Base-by-base conservation (phyloP, 2,888 invertebrate genomes). In the Melanophora roralis region DNA sequence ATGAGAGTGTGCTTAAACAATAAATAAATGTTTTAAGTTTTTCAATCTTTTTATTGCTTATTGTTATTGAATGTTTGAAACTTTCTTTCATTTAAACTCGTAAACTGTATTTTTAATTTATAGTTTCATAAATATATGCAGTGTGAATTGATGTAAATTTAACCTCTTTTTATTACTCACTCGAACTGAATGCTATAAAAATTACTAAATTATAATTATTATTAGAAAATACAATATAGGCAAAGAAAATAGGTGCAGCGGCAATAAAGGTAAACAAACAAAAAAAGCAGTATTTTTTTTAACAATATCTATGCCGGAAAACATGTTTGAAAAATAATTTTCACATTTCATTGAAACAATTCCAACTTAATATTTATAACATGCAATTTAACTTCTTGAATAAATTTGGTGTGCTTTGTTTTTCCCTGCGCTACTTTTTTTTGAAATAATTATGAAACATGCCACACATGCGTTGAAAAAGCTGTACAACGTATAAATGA, bases 81-180 rank as follows among this genome's bases (percentile, higher is more conserved):
- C 80, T 80, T 80, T 80, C 80, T 76, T 80, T 76, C 47, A 34
- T 21, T 16, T 40, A 49, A 21, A 36, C 14, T 11, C 7, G 21
- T 9, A 57, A 64, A 59, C 49, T 23, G 43, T 27, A 43, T 76
- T 14, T n/a, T 40, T 49, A 64, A 69, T 38, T 59, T 47, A 57
- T 40, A 51, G 38, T 59, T 51, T 64, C 43, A 51, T 64, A 57
- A 59, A 77, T 43, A 40, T 76, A 80, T 80, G 64, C 80, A 76
- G 72, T 73, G 80, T 76, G 80, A 80, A 80, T 76, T 76, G 73
- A 80, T 68, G 72, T 68, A 76, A 76, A 80, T 69, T 80, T 80
- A 80, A 80, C 80, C 80, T 76, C 76, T 80, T 80, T 76, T 79
- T 45, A 64, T 65, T 57, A 32, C 57, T 27, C 65, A 49, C 45